A percentile compares a stretch with the other conserved stretches of the same genome.
phyloP scores from a whole-genome alignment of 2,888 invertebrate species.

The Aleiodes alternator region DNA sequence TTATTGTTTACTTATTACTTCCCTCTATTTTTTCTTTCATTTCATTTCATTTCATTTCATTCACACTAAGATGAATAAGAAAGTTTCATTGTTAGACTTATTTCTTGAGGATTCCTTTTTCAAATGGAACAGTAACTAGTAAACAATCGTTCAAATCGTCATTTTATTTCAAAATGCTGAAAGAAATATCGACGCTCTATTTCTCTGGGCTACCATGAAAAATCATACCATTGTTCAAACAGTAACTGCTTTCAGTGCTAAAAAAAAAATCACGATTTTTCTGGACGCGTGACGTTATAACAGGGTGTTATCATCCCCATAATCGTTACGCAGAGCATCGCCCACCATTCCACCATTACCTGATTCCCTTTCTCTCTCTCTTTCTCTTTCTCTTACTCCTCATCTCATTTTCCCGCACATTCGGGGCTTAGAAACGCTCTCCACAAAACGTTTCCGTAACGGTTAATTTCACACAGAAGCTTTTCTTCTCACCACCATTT shows the following conservation, averaged over 20 bases:
- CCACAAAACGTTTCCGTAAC: conserved; percentile 48
- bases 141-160: conserved; percentile 18
- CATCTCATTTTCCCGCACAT: conserved; percentile 41
- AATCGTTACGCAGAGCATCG: conserved; percentile 49
- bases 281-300: conserved; percentile 39
- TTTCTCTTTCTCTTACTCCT: conserved; percentile 7
- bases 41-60: neutral
- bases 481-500: conserved; percentile 27
- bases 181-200: neutral
- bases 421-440: conserved; percentile 40
- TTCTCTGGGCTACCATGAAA: neutral
- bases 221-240: neutral
- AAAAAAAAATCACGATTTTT: conserved; percentile 35
- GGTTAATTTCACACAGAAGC: conserved; percentile 49
- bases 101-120: conserved; percentile 29
- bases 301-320: conserved; percentile 51
- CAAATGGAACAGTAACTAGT: neutral
- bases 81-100: conserved; percentile 6
- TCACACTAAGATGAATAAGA: neutral
- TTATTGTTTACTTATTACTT: conserved; percentile 41
- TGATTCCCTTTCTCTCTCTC: neutral
- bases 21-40: neutral
- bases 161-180: neutral
- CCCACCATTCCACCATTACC: neutral
- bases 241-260: neutral